A percentile compares a stretch with the other conserved stretches of the same genome.
Conservation (phyloP, 1,140 invertebrate species). For the Sinella curviseta region DNA sequence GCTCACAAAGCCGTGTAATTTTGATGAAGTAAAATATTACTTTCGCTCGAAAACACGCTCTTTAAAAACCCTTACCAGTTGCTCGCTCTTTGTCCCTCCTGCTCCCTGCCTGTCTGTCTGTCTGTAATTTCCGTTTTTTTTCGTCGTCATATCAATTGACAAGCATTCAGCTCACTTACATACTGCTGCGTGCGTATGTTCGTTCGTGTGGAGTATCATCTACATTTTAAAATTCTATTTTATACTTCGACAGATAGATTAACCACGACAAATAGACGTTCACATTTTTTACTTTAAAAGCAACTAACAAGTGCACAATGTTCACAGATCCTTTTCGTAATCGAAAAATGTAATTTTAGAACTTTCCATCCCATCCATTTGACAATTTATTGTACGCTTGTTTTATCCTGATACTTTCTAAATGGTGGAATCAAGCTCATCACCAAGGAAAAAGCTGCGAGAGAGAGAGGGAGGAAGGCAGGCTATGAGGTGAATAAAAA, state of each 20-base stretch:
- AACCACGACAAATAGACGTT: neutral
- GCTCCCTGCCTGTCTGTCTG: neutral
- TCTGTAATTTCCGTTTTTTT: neutral
- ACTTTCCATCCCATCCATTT: neutral
- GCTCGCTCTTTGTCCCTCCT: neutral
- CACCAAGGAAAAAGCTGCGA: too few relatives aligned
- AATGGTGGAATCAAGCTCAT: too few relatives aligned
- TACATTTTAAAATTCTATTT: neutral
- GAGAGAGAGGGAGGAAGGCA: too few relatives aligned
- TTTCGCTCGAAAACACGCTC: neutral
- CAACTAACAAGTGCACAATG: too few relatives aligned
- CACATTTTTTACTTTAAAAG: too few relatives aligned
- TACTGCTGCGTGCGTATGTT: too few relatives aligned
- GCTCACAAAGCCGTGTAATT: constrained; percentile 17
- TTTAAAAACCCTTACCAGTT: neutral
- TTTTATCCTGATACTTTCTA: neutral
- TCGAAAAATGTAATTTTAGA: neutral
- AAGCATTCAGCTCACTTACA: too few relatives aligned
- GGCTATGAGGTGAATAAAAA: neutral
- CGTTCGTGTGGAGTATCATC: too few relatives aligned
- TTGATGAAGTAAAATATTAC: constrained; percentile 25
- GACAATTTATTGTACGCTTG: neutral
- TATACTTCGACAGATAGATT: neutral
- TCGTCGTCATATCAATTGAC: too few relatives aligned
- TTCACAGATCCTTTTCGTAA: too few relatives aligned